Conservation (phyloP, 2,797 vertebrate species). For the Takifugu rubripes region DNA sequence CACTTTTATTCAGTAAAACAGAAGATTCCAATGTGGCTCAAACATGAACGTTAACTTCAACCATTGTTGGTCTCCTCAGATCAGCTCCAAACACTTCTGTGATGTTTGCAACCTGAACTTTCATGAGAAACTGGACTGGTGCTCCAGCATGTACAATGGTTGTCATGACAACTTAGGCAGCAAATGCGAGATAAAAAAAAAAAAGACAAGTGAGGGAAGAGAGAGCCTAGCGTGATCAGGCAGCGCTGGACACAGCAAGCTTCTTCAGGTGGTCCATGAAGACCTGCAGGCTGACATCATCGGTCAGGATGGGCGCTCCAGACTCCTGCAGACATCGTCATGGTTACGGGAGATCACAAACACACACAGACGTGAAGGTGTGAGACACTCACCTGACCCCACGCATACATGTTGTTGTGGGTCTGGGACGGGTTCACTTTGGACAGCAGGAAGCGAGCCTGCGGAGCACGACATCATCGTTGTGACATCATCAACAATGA, state of each 20-base stretch:
- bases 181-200: constrained; percentile 16
- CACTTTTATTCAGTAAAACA: no score
- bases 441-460: constrained; percentile 96
- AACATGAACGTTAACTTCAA: no score
- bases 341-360: not conserved
- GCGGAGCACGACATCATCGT: constrained; percentile 3
- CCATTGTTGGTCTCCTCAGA: no score
- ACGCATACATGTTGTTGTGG: constrained; percentile 96
- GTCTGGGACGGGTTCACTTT: constrained; percentile 98
- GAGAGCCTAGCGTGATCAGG: constrained; percentile 41
- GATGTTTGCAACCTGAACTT: no score
- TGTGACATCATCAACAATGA: not conserved
- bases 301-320: constrained; percentile 95
- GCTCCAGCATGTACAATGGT: not conserved
- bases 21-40: no score
- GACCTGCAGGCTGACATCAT: constrained; percentile 97
- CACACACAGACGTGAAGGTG: not conserved
- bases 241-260: constrained; percentile 93
- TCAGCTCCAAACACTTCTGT: no score
- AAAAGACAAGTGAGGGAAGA: not conserved
- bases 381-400: constrained; percentile 85
- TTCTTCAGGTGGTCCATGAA: constrained; percentile 99
- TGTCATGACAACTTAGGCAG: constrained; percentile 21
- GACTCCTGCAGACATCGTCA: constrained; percentile 78
- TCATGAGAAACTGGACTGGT: not conserved